phyloP scores from a whole-genome alignment of 2,113 vertebrate genomes.

The Scatophagus argus region DNA sequence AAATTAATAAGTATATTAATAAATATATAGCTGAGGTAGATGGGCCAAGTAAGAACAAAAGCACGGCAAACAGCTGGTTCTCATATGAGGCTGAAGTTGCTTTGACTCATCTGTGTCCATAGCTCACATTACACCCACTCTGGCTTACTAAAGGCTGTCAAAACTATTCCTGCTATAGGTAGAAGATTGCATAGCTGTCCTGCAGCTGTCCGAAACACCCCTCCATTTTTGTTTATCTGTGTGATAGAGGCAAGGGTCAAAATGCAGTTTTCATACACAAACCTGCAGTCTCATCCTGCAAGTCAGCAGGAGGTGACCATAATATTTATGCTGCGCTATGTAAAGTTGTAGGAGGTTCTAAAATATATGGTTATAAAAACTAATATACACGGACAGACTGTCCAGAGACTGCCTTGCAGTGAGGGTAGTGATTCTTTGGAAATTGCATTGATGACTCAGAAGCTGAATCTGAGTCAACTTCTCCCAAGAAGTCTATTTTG shows the following conservation, averaged over 20 bases:
- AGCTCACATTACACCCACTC: conserved; percentile 56
- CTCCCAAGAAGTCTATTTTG: conserved; percentile 33
- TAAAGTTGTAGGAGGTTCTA: conserved; percentile 15
- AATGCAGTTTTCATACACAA: conserved; percentile 17
- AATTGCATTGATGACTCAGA: conserved; percentile 56
- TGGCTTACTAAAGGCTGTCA: conserved; percentile 47
- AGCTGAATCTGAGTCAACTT: conserved; percentile 51
- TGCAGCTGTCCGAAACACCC: conserved; percentile 10
- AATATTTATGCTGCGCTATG: conserved; percentile 10
- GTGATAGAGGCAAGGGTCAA: conserved; percentile 1
- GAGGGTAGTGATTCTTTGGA: conserved; percentile 31
- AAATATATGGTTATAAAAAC: too few species aligned
- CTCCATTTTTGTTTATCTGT: conserved; percentile 36
- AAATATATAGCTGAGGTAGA: conserved; percentile 30
- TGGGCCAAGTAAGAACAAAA: conserved; percentile 48
- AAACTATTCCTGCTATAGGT: conserved; percentile 34
- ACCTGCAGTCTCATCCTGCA: conserved; percentile 22
- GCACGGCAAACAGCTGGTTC: conserved; percentile 75
- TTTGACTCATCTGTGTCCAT: conserved; percentile 41
- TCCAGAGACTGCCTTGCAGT: conserved; percentile 28
- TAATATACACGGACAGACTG: conserved; percentile 20
- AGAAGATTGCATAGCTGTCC: conserved; percentile 20
- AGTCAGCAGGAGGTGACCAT: neutral
- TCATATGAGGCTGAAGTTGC: conserved; percentile 65
- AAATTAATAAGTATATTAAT: neutral